Percentiles rank a stretch among this genome's conserved stretches.
phyloP scores from a whole-genome alignment of 2,888 invertebrate genomes.

The Choreutis nemorana region DNA sequence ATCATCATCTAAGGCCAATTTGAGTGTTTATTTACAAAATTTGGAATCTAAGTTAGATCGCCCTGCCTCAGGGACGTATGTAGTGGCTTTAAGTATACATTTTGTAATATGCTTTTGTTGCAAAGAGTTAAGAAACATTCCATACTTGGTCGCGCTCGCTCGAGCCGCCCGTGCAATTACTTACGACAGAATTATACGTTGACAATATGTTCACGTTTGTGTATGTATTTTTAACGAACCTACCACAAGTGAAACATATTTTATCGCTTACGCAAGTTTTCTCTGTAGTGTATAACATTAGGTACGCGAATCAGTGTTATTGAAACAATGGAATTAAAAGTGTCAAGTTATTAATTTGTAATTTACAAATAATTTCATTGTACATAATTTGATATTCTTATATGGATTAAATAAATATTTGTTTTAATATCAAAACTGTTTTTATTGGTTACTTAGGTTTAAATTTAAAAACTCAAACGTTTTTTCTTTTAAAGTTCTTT shows the following conservation, averaged over 20 bases:
- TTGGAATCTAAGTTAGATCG: too few species aligned
- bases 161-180: conserved; percentile 14
- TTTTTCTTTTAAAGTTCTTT: conserved; percentile 21
- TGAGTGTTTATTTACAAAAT: too few species aligned
- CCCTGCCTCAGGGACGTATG: too few species aligned
- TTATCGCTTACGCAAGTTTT: conserved; percentile 61
- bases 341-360: conserved; percentile 46
- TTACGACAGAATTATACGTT: conserved; percentile 38
- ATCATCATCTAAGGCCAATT: too few species aligned
- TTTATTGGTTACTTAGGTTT: conserved; percentile 14
- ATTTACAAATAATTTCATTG: conserved; percentile 61
- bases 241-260: conserved; percentile 48
- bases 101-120: too few species aligned
- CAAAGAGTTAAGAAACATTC: conserved; percentile 58
- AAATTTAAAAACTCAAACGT: neutral
- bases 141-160: conserved; percentile 26
- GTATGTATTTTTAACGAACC: conserved; percentile 58
- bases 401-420: conserved; percentile 63
- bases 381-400: conserved; percentile 63
- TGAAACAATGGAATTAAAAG: conserved; percentile 42
- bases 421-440: conserved; percentile 47
- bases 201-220: conserved; percentile 52
- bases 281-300: conserved; percentile 59
- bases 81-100: too few species aligned
- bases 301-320: conserved; percentile 4